These are phyloP conservation scores for Phylloscopus collybita DNA, from an alignment of 2,797 vertebrate genomes.

Conservation along the genomic window DNA sequence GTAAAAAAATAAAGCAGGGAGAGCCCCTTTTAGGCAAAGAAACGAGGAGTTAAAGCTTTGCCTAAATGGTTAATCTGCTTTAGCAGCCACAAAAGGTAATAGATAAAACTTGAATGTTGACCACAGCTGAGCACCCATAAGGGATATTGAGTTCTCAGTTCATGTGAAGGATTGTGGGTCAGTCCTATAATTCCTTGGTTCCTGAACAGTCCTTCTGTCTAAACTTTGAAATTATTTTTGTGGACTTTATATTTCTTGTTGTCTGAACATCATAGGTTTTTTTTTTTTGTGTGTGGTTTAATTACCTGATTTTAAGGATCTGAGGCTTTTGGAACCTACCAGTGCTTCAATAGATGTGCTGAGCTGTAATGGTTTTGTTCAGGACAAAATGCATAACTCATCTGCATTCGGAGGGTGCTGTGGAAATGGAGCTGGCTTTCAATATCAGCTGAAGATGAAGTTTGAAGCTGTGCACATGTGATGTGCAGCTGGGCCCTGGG, in stretches of 20 bases:
- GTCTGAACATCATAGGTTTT: not conserved
- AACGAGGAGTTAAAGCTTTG: not conserved
- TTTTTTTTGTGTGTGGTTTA: not conserved
- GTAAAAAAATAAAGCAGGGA: accelerated
- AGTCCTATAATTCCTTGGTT: not conserved
- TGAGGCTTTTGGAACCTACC: not conserved
- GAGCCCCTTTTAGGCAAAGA: not conserved
- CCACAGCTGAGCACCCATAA: not conserved
- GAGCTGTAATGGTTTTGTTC: not conserved
- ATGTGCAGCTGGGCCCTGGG: not conserved
- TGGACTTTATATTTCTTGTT: not conserved
- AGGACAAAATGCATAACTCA: not conserved
- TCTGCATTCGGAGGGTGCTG: not conserved
- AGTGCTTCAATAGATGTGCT: not conserved
- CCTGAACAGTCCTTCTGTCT: not conserved
- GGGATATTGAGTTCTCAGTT: not conserved
- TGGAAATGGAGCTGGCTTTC: not conserved
- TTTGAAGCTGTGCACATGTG: not conserved
- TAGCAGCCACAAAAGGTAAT: not conserved
- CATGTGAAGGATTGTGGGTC: not conserved
- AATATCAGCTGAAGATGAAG: not conserved
- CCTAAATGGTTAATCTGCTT: not conserved
- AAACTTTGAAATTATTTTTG: not conserved
- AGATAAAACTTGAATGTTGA: not conserved
- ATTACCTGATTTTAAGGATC: not conserved